Conservation (phyloP, 1,140 invertebrate genomes). For the Maniola jurtina region DNA sequence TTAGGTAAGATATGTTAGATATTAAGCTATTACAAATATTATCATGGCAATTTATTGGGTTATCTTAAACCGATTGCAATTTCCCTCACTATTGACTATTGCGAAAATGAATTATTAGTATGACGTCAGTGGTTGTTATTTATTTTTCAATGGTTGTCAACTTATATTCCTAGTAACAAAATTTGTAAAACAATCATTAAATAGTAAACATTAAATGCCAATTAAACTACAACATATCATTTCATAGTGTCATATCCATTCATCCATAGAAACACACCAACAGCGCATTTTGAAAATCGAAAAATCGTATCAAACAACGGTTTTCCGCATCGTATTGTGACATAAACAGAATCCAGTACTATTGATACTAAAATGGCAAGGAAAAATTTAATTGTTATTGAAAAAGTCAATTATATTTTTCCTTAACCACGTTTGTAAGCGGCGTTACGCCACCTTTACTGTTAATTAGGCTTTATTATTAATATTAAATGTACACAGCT, state of each 20-base stretch:
- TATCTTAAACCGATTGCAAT: background rate
- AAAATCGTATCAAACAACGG: conserved; percentile 32
- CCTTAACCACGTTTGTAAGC: conserved; percentile 30
- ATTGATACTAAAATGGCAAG: conserved; percentile 57
- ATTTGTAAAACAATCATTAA: conserved; percentile 56
- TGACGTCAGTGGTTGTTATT: background rate
- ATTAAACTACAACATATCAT: conserved; percentile 58
- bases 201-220: conserved; percentile 59
- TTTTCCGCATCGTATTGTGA: conserved; percentile 38
- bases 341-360: conserved; percentile 62
- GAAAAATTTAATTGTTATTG: conserved; percentile 39
- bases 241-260: conserved; percentile 58
- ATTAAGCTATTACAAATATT: no score
- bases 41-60: no score
- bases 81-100: conserved; percentile 13
- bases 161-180: conserved; percentile 65
- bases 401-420: conserved; percentile 34
- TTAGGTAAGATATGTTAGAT: no score
- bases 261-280: conserved; percentile 45
- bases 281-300: conserved; percentile 52
- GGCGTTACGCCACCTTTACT: conserved; percentile 40
- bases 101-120: conserved; percentile 7
- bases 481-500: conserved; percentile 75
- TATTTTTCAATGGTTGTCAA: conserved; percentile 33
- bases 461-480: conserved; percentile 69